phyloP scores from a whole-genome alignment of 2,888 invertebrate genomes.

The Meloe dianella region DNA sequence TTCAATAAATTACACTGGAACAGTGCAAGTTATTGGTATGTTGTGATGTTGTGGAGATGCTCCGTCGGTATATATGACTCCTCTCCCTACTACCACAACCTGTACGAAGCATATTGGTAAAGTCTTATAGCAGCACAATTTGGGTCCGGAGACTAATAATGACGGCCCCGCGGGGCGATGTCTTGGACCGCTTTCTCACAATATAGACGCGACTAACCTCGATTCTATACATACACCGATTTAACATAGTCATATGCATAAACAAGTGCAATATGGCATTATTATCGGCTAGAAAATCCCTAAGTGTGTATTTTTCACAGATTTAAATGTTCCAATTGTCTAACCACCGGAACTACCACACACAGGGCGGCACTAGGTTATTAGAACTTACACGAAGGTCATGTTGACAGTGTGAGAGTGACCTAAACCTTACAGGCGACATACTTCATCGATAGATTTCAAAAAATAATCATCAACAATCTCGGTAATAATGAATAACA shows the following conservation, averaged over 20 bases:
- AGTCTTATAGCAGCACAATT: conserved; percentile 55
- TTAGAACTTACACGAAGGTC: not conserved
- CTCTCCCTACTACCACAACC: conserved; percentile 53
- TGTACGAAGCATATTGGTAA: conserved; percentile 25
- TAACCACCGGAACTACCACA: conserved; percentile 29
- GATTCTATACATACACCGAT: conserved; percentile 38
- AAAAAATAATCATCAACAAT: not conserved
- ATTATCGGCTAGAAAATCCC: not conserved
- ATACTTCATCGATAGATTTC: not conserved
- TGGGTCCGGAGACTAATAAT: conserved; percentile 59
- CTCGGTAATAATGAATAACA: not conserved
- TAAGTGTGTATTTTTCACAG: not conserved
- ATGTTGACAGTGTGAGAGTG: not conserved
- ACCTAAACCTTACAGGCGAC: not conserved
- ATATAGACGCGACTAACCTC: conserved; percentile 57
- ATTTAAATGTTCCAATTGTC: conserved; percentile 23
- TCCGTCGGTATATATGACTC: conserved; percentile 57
- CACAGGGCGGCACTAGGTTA: conserved; percentile 23
- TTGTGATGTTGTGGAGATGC: conserved; percentile 54
- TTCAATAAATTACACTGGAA: conserved; percentile 28
- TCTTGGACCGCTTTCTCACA: conserved; percentile 61
- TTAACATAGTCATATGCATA: conserved; percentile 21
- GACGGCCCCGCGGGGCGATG: conserved; percentile 58
- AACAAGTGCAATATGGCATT: conserved; percentile 50
- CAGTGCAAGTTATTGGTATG: conserved; percentile 48